A percentile compares a stretch with the other conserved stretches of the same genome.
Evolutionary conservation across 2,797 vertebrate species (phyloP).

Genomic region (Pseudomugil gertrudae): DNA sequence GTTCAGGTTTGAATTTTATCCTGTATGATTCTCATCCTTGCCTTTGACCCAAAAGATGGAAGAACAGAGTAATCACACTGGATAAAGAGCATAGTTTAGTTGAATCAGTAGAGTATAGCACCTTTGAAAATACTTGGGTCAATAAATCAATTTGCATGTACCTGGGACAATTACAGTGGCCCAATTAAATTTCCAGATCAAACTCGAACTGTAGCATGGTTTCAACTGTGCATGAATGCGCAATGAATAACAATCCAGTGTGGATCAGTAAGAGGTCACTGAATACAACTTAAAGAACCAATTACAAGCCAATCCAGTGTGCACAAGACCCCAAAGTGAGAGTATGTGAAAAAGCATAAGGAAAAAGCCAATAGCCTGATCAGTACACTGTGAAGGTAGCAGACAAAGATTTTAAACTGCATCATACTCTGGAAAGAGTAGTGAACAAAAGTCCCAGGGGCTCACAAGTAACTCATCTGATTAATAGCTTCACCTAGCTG

Average conservation of each 20-base stretch:
- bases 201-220: neutral
- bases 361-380: neutral
- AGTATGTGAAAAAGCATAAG: conserved; percentile 5
- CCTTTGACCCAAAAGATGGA: no score
- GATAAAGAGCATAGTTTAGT: no score
- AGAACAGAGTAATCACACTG: no score
- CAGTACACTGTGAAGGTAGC: conserved; percentile 6
- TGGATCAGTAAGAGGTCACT: neutral
- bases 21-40: no score
- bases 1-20: no score
- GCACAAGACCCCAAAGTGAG: neutral
- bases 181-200: neutral
- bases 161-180: neutral
- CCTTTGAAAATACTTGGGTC: neutral
- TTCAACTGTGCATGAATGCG: conserved; percentile 12
- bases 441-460: neutral
- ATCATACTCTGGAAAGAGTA: neutral
- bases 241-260: neutral
- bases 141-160: neutral
- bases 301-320: neutral
- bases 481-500: no score
- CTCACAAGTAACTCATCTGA: no score
- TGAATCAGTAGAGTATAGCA: neutral
- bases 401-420: conserved; percentile 1
- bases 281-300: conserved; percentile 3